phyloP scores from a whole-genome alignment of 1,140 invertebrate genomes.

The Drosophila lowei region DNA sequence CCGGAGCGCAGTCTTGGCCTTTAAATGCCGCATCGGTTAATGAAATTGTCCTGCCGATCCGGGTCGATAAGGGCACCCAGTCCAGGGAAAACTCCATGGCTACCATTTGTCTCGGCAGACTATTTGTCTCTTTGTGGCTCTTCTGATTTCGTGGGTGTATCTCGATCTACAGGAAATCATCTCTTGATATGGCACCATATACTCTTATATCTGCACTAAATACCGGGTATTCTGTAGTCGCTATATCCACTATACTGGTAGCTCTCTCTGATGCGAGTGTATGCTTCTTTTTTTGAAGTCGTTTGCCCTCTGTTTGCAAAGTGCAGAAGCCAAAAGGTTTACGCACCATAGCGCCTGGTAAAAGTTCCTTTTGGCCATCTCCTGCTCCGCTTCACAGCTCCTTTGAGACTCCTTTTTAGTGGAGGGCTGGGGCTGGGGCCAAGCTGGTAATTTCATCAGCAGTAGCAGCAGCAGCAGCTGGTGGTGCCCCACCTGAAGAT shows the following conservation, averaged over 20 bases:
- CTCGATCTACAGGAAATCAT: no score
- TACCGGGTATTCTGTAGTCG: no score
- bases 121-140: background rate
- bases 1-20: slow-evolving; percentile 33
- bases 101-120: slow-evolving; percentile 2
- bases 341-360: slow-evolving; percentile 46
- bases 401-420: slow-evolving; percentile 9
- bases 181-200: no score
- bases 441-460: no score
- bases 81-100: slow-evolving; percentile 2
- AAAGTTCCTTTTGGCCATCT: slow-evolving; percentile 20
- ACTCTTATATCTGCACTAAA: background rate
- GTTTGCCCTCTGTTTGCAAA: slow-evolving; percentile 26
- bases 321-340: slow-evolving; percentile 62
- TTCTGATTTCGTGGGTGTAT: background rate
- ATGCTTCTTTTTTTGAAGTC: background rate
- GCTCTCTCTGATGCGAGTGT: background rate
- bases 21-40: slow-evolving; percentile 60
- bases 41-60: slow-evolving; percentile 61
- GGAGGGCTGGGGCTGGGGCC: background rate
- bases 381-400: background rate
- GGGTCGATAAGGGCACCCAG: slow-evolving; percentile 5
- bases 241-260: no score
- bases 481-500: background rate
- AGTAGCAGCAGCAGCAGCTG: no score